phyloP scores from a whole-genome alignment of 30 jellyfish, hydroid and myxozoan genomes.

The Sanderia malayensis region DNA sequence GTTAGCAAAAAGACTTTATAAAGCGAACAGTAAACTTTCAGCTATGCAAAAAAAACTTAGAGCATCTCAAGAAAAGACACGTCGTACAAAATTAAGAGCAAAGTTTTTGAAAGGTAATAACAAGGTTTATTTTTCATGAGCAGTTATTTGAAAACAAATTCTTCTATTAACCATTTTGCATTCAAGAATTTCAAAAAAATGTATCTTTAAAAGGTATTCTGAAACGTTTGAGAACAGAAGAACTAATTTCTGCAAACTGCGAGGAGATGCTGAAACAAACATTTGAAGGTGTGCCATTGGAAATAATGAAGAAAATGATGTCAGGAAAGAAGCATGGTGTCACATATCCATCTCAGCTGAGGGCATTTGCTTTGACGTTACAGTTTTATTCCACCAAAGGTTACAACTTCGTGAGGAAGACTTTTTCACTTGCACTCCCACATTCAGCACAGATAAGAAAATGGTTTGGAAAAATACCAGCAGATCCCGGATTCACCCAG shows the following conservation, averaged over 20 bases:
- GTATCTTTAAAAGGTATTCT: no score
- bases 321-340: constrained; percentile 19
- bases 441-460: constrained; percentile 37
- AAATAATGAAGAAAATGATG: constrained; percentile 29
- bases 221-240: no score
- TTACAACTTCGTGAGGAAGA: constrained; percentile 36
- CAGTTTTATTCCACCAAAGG: constrained; percentile 63
- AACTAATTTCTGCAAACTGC: constrained; percentile 40
- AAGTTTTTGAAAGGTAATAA: no score
- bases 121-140: no score
- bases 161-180: no score
- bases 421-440: constrained; percentile 42
- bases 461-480: constrained; percentile 51
- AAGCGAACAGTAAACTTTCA: no score
- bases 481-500: constrained; percentile 52
- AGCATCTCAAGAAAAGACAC: no score
- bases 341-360: constrained; percentile 22
- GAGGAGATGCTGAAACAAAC: constrained; percentile 37
- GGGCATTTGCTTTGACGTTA: constrained; percentile 52
- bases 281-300: constrained; percentile 34
- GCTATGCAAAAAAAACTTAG: no score
- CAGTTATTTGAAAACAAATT: no score
- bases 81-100: no score
- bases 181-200: no score
- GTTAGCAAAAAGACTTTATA: no score